These are phyloP conservation scores for Poeciliopsis paucimaculata DNA, from an alignment of 2,797 vertebrate genomes.

Conservation along the genomic window DNA sequence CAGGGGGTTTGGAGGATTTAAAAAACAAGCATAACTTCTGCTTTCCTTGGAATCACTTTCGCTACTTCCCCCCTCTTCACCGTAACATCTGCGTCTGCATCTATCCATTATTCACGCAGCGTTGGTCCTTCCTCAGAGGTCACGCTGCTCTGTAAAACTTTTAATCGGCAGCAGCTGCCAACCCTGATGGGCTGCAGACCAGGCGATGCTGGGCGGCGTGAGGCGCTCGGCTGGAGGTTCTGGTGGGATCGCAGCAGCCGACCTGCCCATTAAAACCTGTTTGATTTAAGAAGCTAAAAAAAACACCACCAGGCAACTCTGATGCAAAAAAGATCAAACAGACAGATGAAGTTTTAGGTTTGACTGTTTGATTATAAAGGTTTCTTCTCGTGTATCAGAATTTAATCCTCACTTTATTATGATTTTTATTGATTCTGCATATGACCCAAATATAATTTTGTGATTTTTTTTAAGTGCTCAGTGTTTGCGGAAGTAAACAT, in stretches of 20 bases:
- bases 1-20: not conserved
- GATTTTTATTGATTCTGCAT: not conserved
- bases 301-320: conserved; percentile 5
- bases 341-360: conserved; percentile 43
- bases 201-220: not conserved
- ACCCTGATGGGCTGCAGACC: conserved; percentile 36
- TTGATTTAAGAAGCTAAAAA: conserved; percentile 42
- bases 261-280: not conserved
- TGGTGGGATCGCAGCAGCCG: conserved; percentile 21
- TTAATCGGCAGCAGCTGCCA: conserved; percentile 39
- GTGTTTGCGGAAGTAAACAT: too few species aligned
- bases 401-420: not conserved
- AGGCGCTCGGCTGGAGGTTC: conserved; percentile 33
- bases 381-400: conserved; percentile 4
- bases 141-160: conserved; percentile 39
- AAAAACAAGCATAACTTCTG: not conserved
- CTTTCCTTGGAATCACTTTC: not conserved
- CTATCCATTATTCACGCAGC: conserved; percentile 27
- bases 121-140: conserved; percentile 19
- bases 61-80: conserved; percentile 1
- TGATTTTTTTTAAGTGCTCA: too few species aligned
- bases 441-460: too few species aligned
- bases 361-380: conserved; percentile 1
- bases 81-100: conserved; percentile 14
- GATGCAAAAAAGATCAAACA: conserved; percentile 13